Evolutionary conservation across 2,797 vertebrate species (phyloP).

Genomic region (Cyclopterus lumpus): DNA sequence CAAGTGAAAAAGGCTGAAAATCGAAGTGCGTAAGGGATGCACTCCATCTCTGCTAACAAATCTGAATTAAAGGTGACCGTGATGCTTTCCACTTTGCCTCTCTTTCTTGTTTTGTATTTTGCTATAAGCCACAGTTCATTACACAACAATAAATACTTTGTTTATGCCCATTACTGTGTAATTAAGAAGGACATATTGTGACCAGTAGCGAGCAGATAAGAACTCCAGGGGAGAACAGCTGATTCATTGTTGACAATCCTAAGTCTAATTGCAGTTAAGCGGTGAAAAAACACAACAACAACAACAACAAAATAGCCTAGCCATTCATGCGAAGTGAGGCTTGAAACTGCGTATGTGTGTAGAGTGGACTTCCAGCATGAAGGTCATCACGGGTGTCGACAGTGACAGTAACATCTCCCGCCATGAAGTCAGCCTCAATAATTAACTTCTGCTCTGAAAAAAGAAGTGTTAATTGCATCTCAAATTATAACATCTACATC

Average conservation of each 20-base stretch:
- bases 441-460: conserved; percentile 32
- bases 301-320: conserved; percentile 3
- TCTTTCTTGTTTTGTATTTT: conserved; percentile 23
- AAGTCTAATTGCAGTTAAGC: conserved; percentile 72
- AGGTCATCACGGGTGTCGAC: conserved; percentile 42
- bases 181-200: conserved; percentile 76
- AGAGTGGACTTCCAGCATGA: conserved; percentile 34
- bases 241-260: conserved; percentile 70
- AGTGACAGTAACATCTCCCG: conserved; percentile 11
- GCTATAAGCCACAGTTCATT: conserved; percentile 60
- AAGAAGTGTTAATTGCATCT: conserved; percentile 34
- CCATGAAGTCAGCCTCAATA: conserved; percentile 26
- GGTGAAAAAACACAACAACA: conserved; percentile 43
- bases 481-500: conserved; percentile 29
- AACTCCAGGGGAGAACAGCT: conserved; percentile 60
- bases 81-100: conserved; percentile 19
- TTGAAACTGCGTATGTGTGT: conserved; percentile 8
- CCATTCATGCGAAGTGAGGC: conserved; percentile 44
- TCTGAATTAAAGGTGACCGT: conserved; percentile 44
- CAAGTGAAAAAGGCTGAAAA: conserved; percentile 8
- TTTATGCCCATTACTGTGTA: conserved; percentile 68
- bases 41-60: neutral
- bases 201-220: conserved; percentile 49
- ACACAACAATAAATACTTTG: conserved; percentile 70
- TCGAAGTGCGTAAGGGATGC: neutral